Evolutionary conservation across 2,888 invertebrate genomes (phyloP).

Genomic region (Nymphalis urticae): DNA sequence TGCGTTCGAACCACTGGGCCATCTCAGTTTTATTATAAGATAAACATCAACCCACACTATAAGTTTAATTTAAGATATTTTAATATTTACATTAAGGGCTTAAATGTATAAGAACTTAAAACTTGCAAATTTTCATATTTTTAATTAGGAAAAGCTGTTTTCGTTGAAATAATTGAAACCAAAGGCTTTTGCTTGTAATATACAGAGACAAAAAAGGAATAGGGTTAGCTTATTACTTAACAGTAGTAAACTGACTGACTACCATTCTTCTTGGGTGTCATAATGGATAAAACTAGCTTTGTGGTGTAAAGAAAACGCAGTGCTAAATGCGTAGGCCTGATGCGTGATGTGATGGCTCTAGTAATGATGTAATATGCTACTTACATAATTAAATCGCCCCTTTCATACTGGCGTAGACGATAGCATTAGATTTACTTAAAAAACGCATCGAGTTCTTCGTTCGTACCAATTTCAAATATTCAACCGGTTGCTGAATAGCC

Average conservation of each 20-base stretch:
- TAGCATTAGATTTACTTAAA: no score
- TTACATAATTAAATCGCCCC: conserved; percentile 1
- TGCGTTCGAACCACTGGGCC: no score
- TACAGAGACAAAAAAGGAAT: conserved; percentile 1
- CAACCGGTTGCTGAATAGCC: no score
- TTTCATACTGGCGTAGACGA: neutral
- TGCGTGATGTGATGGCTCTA: neutral
- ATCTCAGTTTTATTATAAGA: no score
- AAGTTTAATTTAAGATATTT: no score
- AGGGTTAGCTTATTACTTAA: conserved; percentile 10
- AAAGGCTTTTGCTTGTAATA: neutral
- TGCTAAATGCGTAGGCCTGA: conserved; percentile 4
- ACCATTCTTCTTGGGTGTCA: conserved; percentile 11
- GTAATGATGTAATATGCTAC: conserved; percentile 11
- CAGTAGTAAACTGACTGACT: conserved; percentile 2
- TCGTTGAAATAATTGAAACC: neutral
- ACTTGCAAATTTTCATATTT: neutral
- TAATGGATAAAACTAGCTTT: conserved; percentile 12
- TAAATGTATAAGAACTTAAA: no score
- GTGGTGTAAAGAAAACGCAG: conserved; percentile 3
- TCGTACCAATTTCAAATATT: no score
- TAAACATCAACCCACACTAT: no score
- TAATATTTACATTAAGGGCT: no score
- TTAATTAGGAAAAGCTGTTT: neutral
- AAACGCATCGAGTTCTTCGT: no score